Base-by-base conservation (phyloP, 2,113 vertebrate species). In the Stomatorhinus ivindoensis region DNA sequence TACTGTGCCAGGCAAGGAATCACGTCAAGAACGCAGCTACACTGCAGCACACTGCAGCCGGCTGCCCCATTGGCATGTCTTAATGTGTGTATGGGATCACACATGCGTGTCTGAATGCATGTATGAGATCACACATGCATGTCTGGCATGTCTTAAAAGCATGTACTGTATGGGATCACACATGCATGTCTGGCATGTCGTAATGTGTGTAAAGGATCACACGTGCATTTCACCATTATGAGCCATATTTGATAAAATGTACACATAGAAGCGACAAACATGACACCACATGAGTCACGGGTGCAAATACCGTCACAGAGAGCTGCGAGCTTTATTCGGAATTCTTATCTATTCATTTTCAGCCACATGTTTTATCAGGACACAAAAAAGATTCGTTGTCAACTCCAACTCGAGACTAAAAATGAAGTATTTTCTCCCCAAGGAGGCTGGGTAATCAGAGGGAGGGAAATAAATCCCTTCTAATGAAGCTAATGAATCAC, bases 401-500 rank as follows among this genome's bases (percentile, higher is more conserved):
- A 69, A 69, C 9, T 69, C 9, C 35, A 80, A 80, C 73, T 80
- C 73, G 5, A 80, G 73, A 76, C 11, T 76, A 31, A 80, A 46
- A 84, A 84, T 84, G 6, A 84, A 46, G 44, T 47, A 47, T 47
- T 84, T 24, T 84, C 44, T 84, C 82, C 39, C 82, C 17, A 42
- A 42, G 73, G 73, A 42, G 73, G 35, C 17, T 4, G 44, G 19
- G 21, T 47, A 83, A 47, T 83, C 44, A n/a, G 80, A 42, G 80
- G 27, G 47, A 51, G 31, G 50, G 50, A 51, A 53, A 53, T 87
- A 87, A 87, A 55, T 87, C 35, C 27, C 85, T 55, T 87, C 17
- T 87, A 87, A 87, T 53, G 48, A 53, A 8, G 9, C n/a, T 88
- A 88, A 89, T 80, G 46, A 88, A 44, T 73, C n/a, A 39, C 27